Evolutionary conservation across 2,113 vertebrate species (phyloP), one percentile per base, ranked within the genome.

Genomic region (Symphodus melops): DNA sequence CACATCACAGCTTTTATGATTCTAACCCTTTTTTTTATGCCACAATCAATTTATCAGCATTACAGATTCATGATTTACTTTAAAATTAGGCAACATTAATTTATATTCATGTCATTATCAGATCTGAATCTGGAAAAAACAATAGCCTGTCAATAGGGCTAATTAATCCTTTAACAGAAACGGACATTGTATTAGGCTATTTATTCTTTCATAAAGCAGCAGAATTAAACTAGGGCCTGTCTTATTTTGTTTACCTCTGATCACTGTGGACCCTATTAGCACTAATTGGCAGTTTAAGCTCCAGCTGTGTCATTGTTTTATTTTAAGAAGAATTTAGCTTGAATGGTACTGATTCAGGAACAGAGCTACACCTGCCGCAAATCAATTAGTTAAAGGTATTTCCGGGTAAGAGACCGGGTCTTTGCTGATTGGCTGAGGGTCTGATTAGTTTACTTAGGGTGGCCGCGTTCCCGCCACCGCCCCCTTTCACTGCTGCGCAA

Each of bases 401-500:
- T 79, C 82, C 81, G 73, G 77, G 79, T 6, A 64, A 11, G 55
- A 23, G 19, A 61, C 52, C 2, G 0, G 19, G 23, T 55, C 49
- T 20, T 0, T 53, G 54, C 73, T 88, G 88, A 93, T 92, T 92
- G 92, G 91, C 70, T 5, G 39, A 80, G 11, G 11, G 0, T 61
- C 63, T 83, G 79, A 89, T 84, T 87, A 89, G 82, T 92, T 89
- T 89, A 90, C 61, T 88, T 81, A 84, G 49, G 14, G 48, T 53
- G 46, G 83, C 67, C 16, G 75, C n/a, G 72, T 87, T 82, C 84
- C 85, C 89, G 85, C 86, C 86, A 69, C 46, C 72, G 52, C 78
- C 88, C 77, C 63, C 61, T 28, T n/a, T 72, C 46, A 61, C 12
- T 2, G 8, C 64, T 73, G 55, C 60, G 56, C 37, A 28, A 67